phyloP scores from a whole-genome alignment of 2,113 vertebrate species.

The Machaerirhynchus nigripectus region DNA sequence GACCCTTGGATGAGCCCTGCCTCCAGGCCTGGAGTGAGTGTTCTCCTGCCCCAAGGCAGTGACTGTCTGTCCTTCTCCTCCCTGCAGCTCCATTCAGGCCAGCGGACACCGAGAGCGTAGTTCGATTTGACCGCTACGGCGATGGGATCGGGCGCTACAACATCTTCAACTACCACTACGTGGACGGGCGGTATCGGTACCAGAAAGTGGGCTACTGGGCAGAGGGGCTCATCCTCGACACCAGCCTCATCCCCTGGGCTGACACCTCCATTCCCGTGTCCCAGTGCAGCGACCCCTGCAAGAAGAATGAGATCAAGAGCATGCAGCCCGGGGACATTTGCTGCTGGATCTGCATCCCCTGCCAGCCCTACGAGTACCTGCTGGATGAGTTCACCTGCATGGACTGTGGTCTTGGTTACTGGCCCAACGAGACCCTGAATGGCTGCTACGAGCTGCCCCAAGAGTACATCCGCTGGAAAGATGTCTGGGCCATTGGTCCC shows the following conservation, averaged over 20 bases:
- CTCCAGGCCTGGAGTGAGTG: rapidly evolving
- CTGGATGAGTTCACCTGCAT: slow-evolving; percentile 93
- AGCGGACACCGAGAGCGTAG: slow-evolving; percentile 80
- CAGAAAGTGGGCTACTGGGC: slow-evolving; percentile 96
- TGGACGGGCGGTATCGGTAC: slow-evolving; percentile 83
- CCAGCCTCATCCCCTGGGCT: slow-evolving; percentile 84
- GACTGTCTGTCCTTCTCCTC: neutral
- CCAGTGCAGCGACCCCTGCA: slow-evolving; percentile 96
- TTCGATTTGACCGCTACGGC: slow-evolving; percentile 88
- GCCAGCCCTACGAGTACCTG: slow-evolving; percentile 92
- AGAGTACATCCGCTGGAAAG: slow-evolving; percentile 95
- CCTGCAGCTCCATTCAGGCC: slow-evolving; percentile 89
- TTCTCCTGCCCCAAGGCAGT: neutral
- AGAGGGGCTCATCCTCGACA: slow-evolving; percentile 88
- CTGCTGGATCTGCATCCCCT: slow-evolving; percentile 98
- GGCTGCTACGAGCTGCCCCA: slow-evolving; percentile 94
- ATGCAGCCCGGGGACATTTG: slow-evolving; percentile 98
- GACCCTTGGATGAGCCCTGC: neutral
- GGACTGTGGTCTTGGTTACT: slow-evolving; percentile 90
- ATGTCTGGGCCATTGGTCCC: slow-evolving; percentile 92
- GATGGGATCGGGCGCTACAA: slow-evolving; percentile 97
- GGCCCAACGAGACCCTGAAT: slow-evolving; percentile 89
- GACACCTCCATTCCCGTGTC: slow-evolving; percentile 81
- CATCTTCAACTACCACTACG: slow-evolving; percentile 90
- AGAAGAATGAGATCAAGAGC: slow-evolving; percentile 94